phyloP scores from a whole-genome alignment of 2,797 vertebrate species.

The Babyrousa celebensis region DNA sequence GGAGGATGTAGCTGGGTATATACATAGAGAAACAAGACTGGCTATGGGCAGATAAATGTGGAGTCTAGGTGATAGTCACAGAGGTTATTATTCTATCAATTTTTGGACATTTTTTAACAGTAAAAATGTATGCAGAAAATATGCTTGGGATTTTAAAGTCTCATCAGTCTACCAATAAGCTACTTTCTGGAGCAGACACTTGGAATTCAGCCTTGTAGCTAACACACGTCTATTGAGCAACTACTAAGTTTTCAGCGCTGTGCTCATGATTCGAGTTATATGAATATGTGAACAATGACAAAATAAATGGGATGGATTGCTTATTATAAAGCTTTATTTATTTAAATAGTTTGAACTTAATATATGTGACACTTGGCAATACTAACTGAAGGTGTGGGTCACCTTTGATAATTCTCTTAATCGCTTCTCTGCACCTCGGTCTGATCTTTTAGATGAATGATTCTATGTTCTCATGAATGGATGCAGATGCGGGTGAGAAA shows the following conservation, averaged over 20 bases:
- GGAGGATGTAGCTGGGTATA: not conserved
- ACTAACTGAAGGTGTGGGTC: not conserved
- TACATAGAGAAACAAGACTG: not conserved
- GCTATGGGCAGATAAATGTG: not conserved
- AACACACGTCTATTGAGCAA: not conserved
- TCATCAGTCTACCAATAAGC: not conserved
- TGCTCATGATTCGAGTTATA: not conserved
- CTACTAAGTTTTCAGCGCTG: not conserved
- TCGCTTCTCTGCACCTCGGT: not conserved
- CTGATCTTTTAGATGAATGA: constrained; percentile 11
- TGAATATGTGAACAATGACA: not conserved
- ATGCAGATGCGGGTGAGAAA: not conserved
- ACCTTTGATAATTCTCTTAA: not conserved
- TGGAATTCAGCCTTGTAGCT: not conserved
- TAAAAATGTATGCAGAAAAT: not conserved
- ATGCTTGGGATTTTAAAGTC: not conserved
- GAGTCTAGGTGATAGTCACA: not conserved
- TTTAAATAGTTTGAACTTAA: constrained; percentile 37
- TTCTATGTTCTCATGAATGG: not conserved
- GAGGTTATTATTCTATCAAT: not conserved
- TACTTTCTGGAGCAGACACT: not conserved
- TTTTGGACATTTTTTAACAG: not conserved
- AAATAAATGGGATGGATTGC: not conserved
- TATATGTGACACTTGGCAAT: not conserved
- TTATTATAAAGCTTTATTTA: constrained; percentile 18